These are phyloP conservation scores for Cyclura pinguis DNA, from an alignment of 2,797 vertebrate species.

Conservation along the genomic window DNA sequence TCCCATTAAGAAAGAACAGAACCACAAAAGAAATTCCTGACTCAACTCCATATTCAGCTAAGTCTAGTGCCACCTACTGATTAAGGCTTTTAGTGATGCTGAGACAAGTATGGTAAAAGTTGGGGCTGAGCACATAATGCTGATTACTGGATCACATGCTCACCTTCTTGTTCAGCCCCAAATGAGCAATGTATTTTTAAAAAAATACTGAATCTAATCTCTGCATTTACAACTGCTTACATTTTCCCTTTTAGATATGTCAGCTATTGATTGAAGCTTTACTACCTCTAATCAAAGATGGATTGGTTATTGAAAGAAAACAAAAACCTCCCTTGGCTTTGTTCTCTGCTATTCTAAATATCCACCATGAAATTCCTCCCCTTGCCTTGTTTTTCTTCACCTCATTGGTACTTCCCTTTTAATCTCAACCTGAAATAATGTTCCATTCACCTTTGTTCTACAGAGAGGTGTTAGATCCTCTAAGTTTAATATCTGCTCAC, in stretches of 20 bases:
- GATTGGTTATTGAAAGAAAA: no score
- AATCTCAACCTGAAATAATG: no score
- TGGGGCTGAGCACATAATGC: no score
- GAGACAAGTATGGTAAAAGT: background rate
- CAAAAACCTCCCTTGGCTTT: no score
- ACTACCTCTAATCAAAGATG: background rate
- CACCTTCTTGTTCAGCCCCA: background rate
- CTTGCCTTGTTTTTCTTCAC: no score
- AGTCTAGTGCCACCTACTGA: background rate
- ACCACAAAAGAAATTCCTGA: background rate
- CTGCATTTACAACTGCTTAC: background rate
- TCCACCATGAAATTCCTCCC: no score
- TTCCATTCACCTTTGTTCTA: no score
- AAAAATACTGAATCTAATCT: background rate
- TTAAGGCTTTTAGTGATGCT: background rate
- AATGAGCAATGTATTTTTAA: background rate
- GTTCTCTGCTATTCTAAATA: no score
- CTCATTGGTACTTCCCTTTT: no score
- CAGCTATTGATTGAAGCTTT: background rate
- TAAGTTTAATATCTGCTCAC: background rate
- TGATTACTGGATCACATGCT: no score
- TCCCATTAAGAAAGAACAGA: background rate
- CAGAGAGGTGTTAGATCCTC: background rate
- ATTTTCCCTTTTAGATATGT: no score
- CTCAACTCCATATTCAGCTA: background rate